phyloP scores from a whole-genome alignment of 2,113 vertebrate genomes.

The Anoplopoma fimbria region DNA sequence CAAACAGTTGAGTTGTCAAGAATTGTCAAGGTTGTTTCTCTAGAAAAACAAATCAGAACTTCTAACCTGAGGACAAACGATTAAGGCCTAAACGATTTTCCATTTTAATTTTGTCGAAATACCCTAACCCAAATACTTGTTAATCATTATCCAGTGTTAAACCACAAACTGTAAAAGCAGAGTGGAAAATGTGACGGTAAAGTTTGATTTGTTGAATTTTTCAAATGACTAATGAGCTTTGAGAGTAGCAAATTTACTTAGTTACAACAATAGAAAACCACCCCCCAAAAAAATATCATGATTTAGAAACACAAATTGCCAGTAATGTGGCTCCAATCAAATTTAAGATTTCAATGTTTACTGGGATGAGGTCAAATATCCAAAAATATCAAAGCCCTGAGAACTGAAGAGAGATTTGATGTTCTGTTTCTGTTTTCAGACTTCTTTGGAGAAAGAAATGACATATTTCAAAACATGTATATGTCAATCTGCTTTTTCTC shows the following conservation, averaged over 20 bases:
- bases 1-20: conserved; percentile 1
- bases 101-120: conserved; percentile 35
- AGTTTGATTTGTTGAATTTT: conserved; percentile 35
- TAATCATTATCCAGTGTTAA: conserved; percentile 16
- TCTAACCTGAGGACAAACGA: conserved; percentile 4
- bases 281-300: too few species aligned
- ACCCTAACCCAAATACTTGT: too few species aligned
- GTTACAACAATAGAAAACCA: conserved; percentile 32
- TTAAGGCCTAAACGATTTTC: conserved; percentile 46
- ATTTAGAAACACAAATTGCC: conserved; percentile 10
- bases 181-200: conserved; percentile 20
- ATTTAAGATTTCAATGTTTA: conserved; percentile 27
- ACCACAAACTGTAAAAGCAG: conserved; percentile 9
- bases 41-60: conserved; percentile 25
- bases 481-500: background rate
- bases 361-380: conserved; percentile 31
- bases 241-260: background rate
- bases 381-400: conserved; percentile 34
- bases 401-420: conserved; percentile 22
- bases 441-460: conserved; percentile 11
- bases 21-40: conserved; percentile 16
- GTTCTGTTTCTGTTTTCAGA: conserved; percentile 13
- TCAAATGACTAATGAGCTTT: conserved; percentile 21
- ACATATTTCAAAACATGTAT: background rate
- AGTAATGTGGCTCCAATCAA: background rate